These are phyloP conservation scores for Aleiodes alternator DNA, from an alignment of 2,888 invertebrate genomes.

Conservation along the genomic window DNA sequence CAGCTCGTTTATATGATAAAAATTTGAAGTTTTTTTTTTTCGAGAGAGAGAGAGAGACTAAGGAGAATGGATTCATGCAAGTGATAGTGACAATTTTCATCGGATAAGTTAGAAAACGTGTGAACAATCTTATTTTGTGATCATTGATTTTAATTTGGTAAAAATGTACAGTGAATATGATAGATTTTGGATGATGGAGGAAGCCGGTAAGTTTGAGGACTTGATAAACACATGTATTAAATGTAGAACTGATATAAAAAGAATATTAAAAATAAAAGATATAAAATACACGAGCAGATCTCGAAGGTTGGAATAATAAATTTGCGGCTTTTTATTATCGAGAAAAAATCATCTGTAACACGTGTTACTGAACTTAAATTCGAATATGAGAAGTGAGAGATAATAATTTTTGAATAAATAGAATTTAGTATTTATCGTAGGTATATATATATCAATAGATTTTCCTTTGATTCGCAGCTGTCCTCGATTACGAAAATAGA, in stretches of 20 bases:
- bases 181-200: constrained; percentile 8
- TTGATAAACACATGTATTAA: background rate
- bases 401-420: too few relatives aligned
- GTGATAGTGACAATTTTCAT: constrained; percentile 7
- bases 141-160: background rate
- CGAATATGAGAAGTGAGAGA: too few relatives aligned
- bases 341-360: too few relatives aligned
- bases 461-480: constrained; percentile 44
- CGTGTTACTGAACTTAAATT: too few relatives aligned
- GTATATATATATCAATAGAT: too few relatives aligned
- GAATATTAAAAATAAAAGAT: constrained; percentile 31
- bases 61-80: background rate
- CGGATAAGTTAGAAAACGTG: background rate
- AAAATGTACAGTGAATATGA: constrained; percentile 12
- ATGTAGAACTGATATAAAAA: too few relatives aligned
- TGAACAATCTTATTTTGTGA: constrained; percentile 8
- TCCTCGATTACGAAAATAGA: constrained; percentile 55
- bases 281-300: constrained; percentile 34
- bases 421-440: too few relatives aligned
- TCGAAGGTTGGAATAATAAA: too few relatives aligned
- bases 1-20: background rate
- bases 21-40: background rate
- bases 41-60: background rate
- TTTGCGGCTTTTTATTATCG: too few relatives aligned
- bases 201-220: constrained; percentile 5